Conservation (phyloP, 2,888 invertebrate genomes). For the Netelia melanura region DNA sequence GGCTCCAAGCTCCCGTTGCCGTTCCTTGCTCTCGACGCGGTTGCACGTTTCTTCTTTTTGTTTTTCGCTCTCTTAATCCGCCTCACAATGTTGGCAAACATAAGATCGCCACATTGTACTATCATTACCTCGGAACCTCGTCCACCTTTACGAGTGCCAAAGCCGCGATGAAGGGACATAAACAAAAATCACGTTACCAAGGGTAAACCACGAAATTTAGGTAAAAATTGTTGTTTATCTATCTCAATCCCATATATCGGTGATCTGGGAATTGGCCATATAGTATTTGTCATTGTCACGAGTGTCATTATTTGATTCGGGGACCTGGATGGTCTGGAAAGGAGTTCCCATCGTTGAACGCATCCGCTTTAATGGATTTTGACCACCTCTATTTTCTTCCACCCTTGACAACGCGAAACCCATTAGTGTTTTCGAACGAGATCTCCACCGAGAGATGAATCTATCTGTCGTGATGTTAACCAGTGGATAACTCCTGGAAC, state of each 20-base stretch:
- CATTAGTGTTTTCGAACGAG: slow-evolving; percentile 46
- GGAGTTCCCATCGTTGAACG: slow-evolving; percentile 16
- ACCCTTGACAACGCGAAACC: slow-evolving; percentile 38
- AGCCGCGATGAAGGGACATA: too few species aligned
- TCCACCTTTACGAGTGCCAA: not conserved
- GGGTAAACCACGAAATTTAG: too few species aligned
- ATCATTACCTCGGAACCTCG: not conserved
- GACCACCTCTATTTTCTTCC: slow-evolving; percentile 34
- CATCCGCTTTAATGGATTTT: slow-evolving; percentile 51
- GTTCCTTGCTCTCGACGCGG: slow-evolving; percentile 24
- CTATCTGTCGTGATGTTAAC: too few species aligned
- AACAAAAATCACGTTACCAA: too few species aligned
- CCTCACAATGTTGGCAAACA: slow-evolving; percentile 62
- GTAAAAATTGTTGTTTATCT: too few species aligned
- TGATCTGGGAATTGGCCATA: too few species aligned
- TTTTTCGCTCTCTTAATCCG: not conserved
- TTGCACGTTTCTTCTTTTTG: slow-evolving; percentile 32
- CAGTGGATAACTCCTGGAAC: too few species aligned
- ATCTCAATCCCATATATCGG: too few species aligned
- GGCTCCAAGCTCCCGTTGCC: slow-evolving; percentile 35
- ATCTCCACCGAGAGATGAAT: slow-evolving; percentile 6
- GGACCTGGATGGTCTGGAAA: not conserved
- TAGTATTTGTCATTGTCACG: too few species aligned
- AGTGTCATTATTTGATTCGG: not conserved
- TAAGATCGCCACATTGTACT: not conserved